Percentiles rank a stretch among this genome's conserved stretches.
These are phyloP conservation scores for Drusus annulatus DNA, from an alignment of 1,140 invertebrate species.

Conservation along the genomic window DNA sequence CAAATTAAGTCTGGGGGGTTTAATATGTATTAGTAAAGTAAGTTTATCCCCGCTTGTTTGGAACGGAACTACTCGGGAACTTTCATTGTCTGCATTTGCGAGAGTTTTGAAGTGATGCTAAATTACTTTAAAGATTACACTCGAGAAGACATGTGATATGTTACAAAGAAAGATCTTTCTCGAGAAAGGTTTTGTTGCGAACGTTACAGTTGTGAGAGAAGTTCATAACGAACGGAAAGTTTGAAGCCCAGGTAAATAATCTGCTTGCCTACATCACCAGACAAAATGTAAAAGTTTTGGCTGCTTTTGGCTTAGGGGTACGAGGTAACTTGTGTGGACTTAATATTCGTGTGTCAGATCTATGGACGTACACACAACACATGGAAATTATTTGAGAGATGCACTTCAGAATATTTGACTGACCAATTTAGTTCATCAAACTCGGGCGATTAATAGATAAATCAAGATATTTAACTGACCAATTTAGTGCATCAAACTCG, in stretches of 20 bases:
- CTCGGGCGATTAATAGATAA: too few relatives aligned
- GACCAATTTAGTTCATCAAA: too few relatives aligned
- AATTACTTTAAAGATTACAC: conserved; percentile 37
- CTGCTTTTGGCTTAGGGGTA: conserved; percentile 30
- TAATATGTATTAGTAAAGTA: too few relatives aligned
- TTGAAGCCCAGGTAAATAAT: conserved; percentile 55
- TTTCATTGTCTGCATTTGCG: conserved; percentile 16
- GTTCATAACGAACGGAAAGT: conserved; percentile 55
- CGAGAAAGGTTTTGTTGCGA: conserved; percentile 30
- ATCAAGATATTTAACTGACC: too few relatives aligned
- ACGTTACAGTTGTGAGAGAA: conserved; percentile 40
- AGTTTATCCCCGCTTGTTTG: too few relatives aligned
- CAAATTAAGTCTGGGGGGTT: too few relatives aligned
- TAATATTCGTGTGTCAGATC: background rate
- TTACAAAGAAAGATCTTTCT: conserved; percentile 20
- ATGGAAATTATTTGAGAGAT: too few relatives aligned
- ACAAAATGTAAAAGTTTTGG: conserved; percentile 57
- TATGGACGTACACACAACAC: too few relatives aligned
- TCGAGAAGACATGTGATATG: conserved; percentile 32
- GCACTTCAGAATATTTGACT: too few relatives aligned
- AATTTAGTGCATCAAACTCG: too few relatives aligned
- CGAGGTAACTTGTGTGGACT: conserved; percentile 22
- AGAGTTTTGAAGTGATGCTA: conserved; percentile 21
- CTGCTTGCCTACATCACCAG: conserved; percentile 43
- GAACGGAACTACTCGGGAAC: background rate